phyloP scores from a whole-genome alignment of 2,888 invertebrate species.

The Patella pellucida region DNA sequence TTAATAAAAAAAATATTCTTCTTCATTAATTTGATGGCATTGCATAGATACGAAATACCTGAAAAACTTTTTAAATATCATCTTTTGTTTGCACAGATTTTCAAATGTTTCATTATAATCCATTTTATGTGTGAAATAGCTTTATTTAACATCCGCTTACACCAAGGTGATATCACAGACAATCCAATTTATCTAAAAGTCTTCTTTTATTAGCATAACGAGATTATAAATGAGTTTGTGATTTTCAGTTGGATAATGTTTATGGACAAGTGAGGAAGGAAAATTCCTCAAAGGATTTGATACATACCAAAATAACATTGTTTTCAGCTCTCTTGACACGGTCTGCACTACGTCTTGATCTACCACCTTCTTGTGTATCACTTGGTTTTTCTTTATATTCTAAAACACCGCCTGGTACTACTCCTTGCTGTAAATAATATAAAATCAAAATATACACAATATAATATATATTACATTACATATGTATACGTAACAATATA shows the following conservation, averaged over 20 bases:
- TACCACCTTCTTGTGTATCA: not conserved
- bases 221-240: too few relatives aligned
- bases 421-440: too few relatives aligned
- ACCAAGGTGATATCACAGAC: too few relatives aligned
- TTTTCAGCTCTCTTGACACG: conserved; percentile 8
- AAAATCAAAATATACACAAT: too few relatives aligned
- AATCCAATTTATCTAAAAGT: too few relatives aligned
- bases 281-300: not conserved
- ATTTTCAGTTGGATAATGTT: too few relatives aligned
- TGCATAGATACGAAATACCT: not conserved
- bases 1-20: not conserved
- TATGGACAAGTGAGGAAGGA: too few relatives aligned
- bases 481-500: too few relatives aligned
- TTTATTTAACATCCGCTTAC: not conserved
- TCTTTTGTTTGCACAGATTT: not conserved
- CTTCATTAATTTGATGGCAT: not conserved
- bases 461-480: too few relatives aligned
- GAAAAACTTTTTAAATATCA: not conserved
- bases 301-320: not conserved
- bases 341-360: not conserved
- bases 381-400: too few relatives aligned
- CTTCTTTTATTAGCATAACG: too few relatives aligned
- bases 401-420: too few relatives aligned
- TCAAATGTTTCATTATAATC: not conserved
- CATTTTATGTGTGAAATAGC: not conserved